phyloP scores from a whole-genome alignment of 2,113 vertebrate species.

The Ictidomys tridecemlineatus region DNA sequence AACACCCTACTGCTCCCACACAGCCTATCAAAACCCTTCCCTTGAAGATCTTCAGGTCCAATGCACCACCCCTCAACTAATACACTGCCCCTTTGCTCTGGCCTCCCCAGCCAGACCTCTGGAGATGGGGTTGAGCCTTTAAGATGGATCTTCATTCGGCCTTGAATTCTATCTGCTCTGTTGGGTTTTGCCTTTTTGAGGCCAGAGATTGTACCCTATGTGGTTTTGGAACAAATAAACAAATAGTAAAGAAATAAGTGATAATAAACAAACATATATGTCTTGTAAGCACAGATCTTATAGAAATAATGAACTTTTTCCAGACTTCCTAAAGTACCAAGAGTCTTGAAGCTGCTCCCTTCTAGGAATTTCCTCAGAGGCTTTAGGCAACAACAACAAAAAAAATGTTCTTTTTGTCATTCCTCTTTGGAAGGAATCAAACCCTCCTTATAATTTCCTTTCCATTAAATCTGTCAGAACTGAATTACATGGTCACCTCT shows the following conservation, averaged over 20 bases:
- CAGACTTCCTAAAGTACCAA: not conserved
- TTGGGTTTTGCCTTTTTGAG: not conserved
- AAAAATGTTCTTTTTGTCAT: not conserved
- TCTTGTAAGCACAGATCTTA: not conserved
- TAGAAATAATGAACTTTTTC: not conserved
- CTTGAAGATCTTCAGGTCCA: not conserved
- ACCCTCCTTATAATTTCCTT: not conserved
- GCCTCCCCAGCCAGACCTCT: not conserved
- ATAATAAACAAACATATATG: not conserved
- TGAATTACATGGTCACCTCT: not conserved
- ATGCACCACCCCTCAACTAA: not conserved
- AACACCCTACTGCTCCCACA: not conserved
- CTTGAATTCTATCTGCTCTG: not conserved
- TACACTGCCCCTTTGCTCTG: rapidly evolving
- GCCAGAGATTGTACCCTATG: not conserved
- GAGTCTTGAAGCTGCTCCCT: not conserved
- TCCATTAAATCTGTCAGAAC: not conserved
- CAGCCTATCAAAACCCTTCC: not conserved
- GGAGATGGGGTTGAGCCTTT: not conserved
- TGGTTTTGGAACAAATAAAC: not conserved
- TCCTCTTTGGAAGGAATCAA: not conserved
- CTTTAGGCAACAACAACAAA: not conserved
- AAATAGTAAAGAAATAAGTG: not conserved
- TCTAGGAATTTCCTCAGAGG: not conserved
- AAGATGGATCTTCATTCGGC: not conserved